Evolutionary conservation across 2,113 vertebrate genomes (phyloP).

Genomic region (Sus scrofa): DNA sequence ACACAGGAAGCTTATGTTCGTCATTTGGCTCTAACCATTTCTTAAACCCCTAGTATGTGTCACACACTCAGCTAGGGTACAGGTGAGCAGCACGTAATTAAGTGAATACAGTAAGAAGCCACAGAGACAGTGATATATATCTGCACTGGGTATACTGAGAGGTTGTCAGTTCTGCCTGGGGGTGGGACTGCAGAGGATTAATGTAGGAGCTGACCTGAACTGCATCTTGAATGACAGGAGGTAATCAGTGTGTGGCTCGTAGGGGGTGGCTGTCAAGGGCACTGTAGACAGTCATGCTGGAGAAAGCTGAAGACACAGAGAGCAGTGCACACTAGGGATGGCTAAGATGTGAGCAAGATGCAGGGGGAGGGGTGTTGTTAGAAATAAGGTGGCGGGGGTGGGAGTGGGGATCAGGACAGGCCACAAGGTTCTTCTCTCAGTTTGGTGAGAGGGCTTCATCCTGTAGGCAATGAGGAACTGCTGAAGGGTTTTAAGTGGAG

Average conservation of each 20-base stretch:
- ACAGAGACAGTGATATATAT: neutral
- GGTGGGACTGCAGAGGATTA: neutral
- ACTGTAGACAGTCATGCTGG: neutral
- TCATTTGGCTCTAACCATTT: neutral
- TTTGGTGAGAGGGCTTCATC: neutral
- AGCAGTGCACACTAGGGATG: neutral
- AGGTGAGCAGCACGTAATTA: neutral
- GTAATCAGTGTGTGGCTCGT: conserved; percentile 1
- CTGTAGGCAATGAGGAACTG: neutral
- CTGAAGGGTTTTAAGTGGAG: conserved; percentile 33
- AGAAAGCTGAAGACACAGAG: neutral
- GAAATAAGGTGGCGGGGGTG: neutral
- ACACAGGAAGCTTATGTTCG: too few relatives aligned
- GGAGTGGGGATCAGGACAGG: neutral
- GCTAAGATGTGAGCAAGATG: neutral
- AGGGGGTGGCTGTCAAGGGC: neutral
- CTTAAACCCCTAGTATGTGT: neutral
- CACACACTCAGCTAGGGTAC: neutral
- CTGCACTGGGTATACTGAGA: neutral
- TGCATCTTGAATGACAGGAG: conserved; percentile 19
- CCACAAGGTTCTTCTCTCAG: neutral
- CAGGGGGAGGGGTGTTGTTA: neutral
- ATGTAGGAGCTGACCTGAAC: neutral
- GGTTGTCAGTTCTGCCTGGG: neutral
- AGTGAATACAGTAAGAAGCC: neutral